Percentiles rank a stretch among this genome's conserved stretches.
Evolutionary conservation across 2,797 vertebrate species (phyloP).

Genomic region (Enteromius anoplus): DNA sequence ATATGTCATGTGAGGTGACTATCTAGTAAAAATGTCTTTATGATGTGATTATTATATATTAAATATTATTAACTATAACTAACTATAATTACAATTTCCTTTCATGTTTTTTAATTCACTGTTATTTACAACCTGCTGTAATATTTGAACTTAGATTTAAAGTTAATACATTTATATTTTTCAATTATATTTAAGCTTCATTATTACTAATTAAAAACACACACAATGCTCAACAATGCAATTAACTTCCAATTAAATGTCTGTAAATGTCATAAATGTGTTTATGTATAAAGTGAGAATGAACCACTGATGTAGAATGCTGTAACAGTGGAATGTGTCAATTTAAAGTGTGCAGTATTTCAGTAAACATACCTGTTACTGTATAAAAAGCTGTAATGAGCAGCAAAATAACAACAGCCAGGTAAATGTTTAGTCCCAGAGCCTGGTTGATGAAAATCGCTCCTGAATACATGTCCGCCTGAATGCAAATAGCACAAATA

Average conservation of each 20-base stretch:
- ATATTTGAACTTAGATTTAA: not conserved
- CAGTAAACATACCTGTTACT: conserved; percentile 82
- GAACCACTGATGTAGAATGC: not conserved
- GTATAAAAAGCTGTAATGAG: conserved; percentile 89
- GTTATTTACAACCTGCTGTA: not conserved
- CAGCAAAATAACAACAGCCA: conserved; percentile 86
- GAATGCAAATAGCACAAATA: not conserved
- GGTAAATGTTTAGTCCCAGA: conserved; percentile 87
- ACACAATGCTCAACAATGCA: not conserved
- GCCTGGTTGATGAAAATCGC: conserved; percentile 93
- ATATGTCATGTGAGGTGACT: not conserved
- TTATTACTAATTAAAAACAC: not conserved
- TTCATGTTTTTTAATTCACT: no score
- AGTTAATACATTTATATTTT: not conserved
- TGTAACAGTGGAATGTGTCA: not conserved
- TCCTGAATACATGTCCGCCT: conserved; percentile 96
- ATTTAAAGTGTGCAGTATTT: not conserved
- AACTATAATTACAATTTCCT: no score
- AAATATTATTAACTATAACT: no score
- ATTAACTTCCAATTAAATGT: not conserved
- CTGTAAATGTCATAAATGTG: no score
- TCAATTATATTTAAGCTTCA: not conserved
- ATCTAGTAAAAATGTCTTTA: not conserved
- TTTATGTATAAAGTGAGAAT: not conserved
- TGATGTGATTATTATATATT: no score